Conservation (phyloP, 2,888 invertebrate species). For the Ferrisia virgata region DNA sequence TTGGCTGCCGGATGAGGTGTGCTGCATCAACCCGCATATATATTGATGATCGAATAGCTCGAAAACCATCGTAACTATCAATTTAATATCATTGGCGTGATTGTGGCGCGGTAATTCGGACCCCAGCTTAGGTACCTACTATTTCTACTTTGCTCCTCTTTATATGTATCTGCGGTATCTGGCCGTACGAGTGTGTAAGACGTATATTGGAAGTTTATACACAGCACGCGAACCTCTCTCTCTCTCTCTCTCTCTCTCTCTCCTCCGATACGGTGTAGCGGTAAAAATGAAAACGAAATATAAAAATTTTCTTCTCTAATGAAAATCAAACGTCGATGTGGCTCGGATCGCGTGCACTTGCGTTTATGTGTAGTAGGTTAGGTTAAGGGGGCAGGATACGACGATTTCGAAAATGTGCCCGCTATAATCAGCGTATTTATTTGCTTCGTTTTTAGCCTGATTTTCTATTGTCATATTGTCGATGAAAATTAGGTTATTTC, state of each 20-base stretch:
- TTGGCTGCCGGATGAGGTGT: neutral
- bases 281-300: neutral
- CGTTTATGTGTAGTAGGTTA: neutral
- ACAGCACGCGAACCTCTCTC: neutral
- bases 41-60: conserved; percentile 3
- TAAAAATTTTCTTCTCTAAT: no score
- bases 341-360: neutral
- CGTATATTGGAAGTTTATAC: neutral
- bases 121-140: no score
- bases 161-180: neutral
- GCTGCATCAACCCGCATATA: neutral
- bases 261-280: neutral
- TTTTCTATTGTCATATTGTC: no score
- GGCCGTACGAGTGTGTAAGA: neutral
- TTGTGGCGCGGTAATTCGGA: conserved; percentile 3
- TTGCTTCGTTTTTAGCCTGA: neutral
- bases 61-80: conserved; percentile 17
- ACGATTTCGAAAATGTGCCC: neutral
- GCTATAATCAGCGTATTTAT: neutral
- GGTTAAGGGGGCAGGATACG: no score
- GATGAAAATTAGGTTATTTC: no score
- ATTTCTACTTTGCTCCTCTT: neutral
- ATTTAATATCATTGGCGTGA: conserved; percentile 24
- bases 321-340: neutral
- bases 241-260: no score